Conservation (phyloP, 1,140 invertebrate genomes). For the Aphelinus atriplicis region DNA sequence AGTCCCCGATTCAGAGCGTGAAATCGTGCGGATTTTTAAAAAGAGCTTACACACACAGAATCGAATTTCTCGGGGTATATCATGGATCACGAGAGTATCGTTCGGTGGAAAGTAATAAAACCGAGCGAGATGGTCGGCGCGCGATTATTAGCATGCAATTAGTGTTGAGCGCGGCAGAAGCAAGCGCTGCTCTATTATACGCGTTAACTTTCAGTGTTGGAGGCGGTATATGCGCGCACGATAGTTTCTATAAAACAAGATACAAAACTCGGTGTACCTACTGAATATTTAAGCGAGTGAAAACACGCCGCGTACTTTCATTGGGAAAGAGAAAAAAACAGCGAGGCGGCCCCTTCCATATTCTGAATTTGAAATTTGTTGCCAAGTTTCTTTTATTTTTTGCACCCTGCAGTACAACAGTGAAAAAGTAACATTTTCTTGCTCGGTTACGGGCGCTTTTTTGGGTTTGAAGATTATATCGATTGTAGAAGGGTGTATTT, state of each 20-base stretch:
- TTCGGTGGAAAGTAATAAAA: slow-evolving; percentile 3
- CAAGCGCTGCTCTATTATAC: neutral
- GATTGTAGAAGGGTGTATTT: no score
- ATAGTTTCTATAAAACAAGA: slow-evolving; percentile 16
- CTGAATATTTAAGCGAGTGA: slow-evolving; percentile 23
- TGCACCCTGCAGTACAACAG: no score
- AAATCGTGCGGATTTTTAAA: neutral
- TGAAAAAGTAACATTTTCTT: no score
- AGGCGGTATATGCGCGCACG: neutral
- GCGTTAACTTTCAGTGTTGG: neutral
- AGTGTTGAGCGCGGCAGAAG: neutral
- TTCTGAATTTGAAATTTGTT: no score
- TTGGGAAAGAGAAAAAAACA: neutral
- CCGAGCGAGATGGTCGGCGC: no score
- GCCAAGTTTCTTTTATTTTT: no score
- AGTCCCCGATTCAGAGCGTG: neutral
- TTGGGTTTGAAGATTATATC: no score
- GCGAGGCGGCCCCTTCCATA: neutral
- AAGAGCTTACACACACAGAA: no score
- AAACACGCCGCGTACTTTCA: slow-evolving; percentile 18
- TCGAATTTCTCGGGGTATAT: neutral
- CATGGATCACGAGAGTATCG: neutral
- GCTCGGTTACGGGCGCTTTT: no score
- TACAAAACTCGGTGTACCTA: neutral
- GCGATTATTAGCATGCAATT: slow-evolving; percentile 16